Evolutionary conservation across 2,797 vertebrate genomes (phyloP).

Genomic region (Lateolabrax maculatus): DNA sequence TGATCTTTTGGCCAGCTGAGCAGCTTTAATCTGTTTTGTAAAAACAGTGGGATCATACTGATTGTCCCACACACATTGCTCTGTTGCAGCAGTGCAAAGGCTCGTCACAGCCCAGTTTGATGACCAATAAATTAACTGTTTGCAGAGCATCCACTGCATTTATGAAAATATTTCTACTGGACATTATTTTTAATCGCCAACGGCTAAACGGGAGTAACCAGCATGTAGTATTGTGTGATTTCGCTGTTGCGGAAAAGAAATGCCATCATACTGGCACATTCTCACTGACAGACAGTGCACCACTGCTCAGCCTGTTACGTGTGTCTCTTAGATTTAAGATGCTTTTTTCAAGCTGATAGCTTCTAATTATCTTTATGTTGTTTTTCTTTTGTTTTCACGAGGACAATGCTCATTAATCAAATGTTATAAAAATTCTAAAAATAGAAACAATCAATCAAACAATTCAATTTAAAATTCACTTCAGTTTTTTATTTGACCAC

Average conservation of each 20-base stretch:
- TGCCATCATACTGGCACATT: conserved; percentile 11
- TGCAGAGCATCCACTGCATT: conserved; percentile 28
- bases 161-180: conserved; percentile 18
- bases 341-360: conserved; percentile 10
- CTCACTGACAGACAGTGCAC: conserved; percentile 2
- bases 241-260: conserved; percentile 4
- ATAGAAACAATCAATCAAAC: not conserved
- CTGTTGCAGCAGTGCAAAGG: conserved; percentile 46
- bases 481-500: conserved; percentile 16
- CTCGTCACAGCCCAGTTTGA: conserved; percentile 48
- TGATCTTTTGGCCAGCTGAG: conserved; percentile 67
- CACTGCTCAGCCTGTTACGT: conserved; percentile 7
- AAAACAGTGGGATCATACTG: conserved; percentile 61
- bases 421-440: not conserved
- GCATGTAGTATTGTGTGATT: conserved; percentile 42
- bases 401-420: conserved; percentile 29
- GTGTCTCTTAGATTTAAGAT: conserved; percentile 20
- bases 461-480: not conserved
- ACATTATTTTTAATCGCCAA: conserved; percentile 44
- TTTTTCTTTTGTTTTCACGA: conserved; percentile 33
- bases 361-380: conserved; percentile 25
- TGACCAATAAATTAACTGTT: conserved; percentile 52
- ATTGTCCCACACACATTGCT: conserved; percentile 57
- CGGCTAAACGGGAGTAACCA: conserved; percentile 14
- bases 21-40: conserved; percentile 71